Conservation (phyloP, 2,797 vertebrate genomes). For the Tarsius wallacei region DNA sequence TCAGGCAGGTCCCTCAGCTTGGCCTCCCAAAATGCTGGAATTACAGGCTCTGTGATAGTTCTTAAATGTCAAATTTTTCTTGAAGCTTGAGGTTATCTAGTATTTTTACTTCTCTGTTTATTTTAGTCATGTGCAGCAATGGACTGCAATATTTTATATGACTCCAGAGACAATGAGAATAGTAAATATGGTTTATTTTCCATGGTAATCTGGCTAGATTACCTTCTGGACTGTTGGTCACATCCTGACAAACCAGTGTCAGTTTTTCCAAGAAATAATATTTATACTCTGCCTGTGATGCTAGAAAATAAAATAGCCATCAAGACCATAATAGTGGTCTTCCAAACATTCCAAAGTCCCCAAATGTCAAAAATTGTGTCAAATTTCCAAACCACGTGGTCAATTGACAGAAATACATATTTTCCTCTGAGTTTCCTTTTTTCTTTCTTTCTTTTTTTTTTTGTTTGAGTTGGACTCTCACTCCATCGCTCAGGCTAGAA, state of each 20-base stretch:
- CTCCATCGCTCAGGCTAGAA: too few species aligned
- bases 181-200: neutral
- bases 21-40: too few species aligned
- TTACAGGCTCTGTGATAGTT: neutral
- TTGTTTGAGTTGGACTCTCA: too few species aligned
- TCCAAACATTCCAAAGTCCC: neutral
- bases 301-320: slow-evolving; percentile 12
- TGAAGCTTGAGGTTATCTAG: neutral
- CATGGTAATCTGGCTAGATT: neutral
- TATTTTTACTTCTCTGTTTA: neutral
- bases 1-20: too few species aligned
- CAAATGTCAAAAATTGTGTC: neutral
- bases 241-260: neutral
- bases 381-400: neutral
- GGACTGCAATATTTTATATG: neutral
- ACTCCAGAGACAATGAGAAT: neutral
- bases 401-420: neutral
- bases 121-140: neutral
- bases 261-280: neutral
- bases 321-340: neutral
- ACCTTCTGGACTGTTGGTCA: neutral
- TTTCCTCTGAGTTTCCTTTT: neutral
- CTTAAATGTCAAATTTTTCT: slow-evolving; percentile 36
- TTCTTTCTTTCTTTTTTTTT: too few species aligned
- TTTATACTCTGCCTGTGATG: slow-evolving; percentile 13